A percentile compares a stretch with the other conserved stretches of the same genome.
These are phyloP conservation scores for Stenoptilia bipunctidactyla DNA, from an alignment of 2,888 invertebrate species.

Conservation along the genomic window DNA sequence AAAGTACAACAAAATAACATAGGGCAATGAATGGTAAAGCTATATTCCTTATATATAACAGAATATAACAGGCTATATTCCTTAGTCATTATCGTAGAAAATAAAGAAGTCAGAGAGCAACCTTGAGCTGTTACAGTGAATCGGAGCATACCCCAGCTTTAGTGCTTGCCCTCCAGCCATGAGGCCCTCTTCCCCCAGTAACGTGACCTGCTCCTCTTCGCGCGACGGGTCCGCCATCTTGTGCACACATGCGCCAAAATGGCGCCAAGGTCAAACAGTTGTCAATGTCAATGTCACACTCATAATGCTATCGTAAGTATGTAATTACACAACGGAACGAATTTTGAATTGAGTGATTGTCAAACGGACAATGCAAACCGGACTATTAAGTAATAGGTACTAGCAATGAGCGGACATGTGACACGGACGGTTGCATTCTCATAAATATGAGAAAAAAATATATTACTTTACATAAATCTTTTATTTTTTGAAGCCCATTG, in stretches of 20 bases:
- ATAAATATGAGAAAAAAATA: constrained; percentile 28
- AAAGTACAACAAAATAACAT: too few species aligned
- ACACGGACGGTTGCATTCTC: constrained; percentile 35
- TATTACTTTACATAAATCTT: constrained; percentile 19
- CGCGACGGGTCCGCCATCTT: constrained; percentile 98
- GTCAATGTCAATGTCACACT: constrained; percentile 76
- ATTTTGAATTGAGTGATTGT: neutral
- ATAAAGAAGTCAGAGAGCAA: constrained; percentile 48
- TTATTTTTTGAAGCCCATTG: constrained; percentile 35
- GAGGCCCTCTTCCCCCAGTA: constrained; percentile 96
- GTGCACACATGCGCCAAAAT: constrained; percentile 69
- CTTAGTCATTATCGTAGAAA: constrained; percentile 1
- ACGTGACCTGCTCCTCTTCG: constrained; percentile 95
- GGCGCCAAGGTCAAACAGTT: constrained; percentile 73
- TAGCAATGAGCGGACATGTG: constrained; percentile 30
- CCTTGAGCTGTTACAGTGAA: constrained; percentile 42
- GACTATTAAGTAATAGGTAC: constrained; percentile 1
- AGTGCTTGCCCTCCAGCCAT: constrained; percentile 96
- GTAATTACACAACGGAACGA: neutral
- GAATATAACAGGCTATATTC: too few species aligned
- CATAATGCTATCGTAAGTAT: neutral
- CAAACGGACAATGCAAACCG: neutral
- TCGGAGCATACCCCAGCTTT: constrained; percentile 92
- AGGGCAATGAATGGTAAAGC: too few species aligned
- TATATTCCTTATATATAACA: too few species aligned